Conservation (phyloP, 2,888 invertebrate species). For the Agonopterix arenella region DNA sequence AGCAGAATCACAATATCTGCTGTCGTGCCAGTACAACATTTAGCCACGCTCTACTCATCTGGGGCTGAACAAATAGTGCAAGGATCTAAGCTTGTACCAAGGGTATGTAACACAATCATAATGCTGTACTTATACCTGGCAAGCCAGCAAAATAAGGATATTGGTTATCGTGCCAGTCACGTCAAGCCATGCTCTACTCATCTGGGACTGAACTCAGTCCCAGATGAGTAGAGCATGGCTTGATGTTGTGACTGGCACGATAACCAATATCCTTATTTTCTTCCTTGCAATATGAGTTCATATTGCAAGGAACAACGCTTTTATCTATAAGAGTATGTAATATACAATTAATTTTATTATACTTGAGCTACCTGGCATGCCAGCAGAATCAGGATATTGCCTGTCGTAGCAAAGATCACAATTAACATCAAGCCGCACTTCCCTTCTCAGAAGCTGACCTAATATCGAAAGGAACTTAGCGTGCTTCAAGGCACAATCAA, state of each 20-base stretch:
- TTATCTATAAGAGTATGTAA: slow-evolving; percentile 76
- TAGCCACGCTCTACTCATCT: slow-evolving; percentile 84
- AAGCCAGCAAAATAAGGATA: slow-evolving; percentile 70
- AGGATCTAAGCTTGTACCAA: slow-evolving; percentile 80
- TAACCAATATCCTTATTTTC: slow-evolving; percentile 80
- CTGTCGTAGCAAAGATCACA: too few species aligned
- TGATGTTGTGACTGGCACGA: slow-evolving; percentile 86
- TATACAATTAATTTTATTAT: slow-evolving; percentile 76
- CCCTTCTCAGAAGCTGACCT: background rate
- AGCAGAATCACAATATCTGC: slow-evolving; percentile 80
- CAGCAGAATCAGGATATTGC: too few species aligned
- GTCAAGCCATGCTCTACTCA: slow-evolving; percentile 83
- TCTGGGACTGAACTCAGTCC: slow-evolving; percentile 88
- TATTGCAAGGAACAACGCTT: slow-evolving; percentile 83
- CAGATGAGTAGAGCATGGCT: slow-evolving; percentile 85
- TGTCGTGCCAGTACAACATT: slow-evolving; percentile 85
- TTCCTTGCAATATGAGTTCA: too few species aligned
- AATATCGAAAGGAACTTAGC: background rate
- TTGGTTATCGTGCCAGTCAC: slow-evolving; percentile 85
- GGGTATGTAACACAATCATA: slow-evolving; percentile 73
- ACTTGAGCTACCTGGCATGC: too few species aligned
- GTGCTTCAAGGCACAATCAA: background rate
- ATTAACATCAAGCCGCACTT: background rate
- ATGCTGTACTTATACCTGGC: slow-evolving; percentile 52
- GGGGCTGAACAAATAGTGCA: slow-evolving; percentile 87